A percentile compares a stretch with the other conserved stretches of the same genome.
Evolutionary conservation across 1,140 invertebrate species (phyloP).

Genomic region (Scaptomyza graminum): DNA sequence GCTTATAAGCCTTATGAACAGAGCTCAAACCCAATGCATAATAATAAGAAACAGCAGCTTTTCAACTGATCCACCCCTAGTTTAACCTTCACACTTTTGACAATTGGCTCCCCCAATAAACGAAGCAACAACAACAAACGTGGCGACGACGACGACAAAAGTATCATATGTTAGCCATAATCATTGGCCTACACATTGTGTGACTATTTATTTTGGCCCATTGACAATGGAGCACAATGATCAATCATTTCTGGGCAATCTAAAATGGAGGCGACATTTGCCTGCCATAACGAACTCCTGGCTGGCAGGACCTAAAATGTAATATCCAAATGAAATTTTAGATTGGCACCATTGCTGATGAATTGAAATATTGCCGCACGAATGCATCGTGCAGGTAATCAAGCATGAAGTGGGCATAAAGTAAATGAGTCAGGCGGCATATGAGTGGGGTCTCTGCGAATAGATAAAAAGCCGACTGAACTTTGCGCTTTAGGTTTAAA

Average conservation of each 20-base stretch:
- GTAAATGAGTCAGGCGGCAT: conserved; percentile 1
- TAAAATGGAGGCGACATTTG: conserved; percentile 54
- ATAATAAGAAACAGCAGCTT: conserved; percentile 11
- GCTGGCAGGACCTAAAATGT: conserved; percentile 38
- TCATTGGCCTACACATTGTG: conserved; percentile 53
- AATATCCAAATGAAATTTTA: conserved; percentile 75
- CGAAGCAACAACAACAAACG: not conserved
- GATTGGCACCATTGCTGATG: conserved; percentile 64
- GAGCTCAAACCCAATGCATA: not conserved
- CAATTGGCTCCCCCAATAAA: conserved; percentile 36
- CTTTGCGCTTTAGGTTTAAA: conserved; percentile 55
- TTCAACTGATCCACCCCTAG: conserved; percentile 23
- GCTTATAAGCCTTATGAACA: not conserved
- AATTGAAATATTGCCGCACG: conserved; percentile 78
- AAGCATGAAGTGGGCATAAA: conserved; percentile 59
- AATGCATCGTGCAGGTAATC: conserved; percentile 72
- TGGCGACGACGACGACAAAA: not conserved
- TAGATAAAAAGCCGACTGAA: conserved; percentile 45
- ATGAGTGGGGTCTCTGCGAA: conserved; percentile 29
- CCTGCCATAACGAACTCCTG: conserved; percentile 8
- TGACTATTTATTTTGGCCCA: conserved; percentile 66
- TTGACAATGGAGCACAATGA: conserved; percentile 46
- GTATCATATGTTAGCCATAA: conserved; percentile 26
- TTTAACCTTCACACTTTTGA: conserved; percentile 64
- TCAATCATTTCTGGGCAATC: conserved; percentile 79